A percentile compares a stretch with the other conserved stretches of the same genome.
These are phyloP conservation scores for Tinea pellionella DNA, from an alignment of 2,888 invertebrate species.

Conservation along the genomic window DNA sequence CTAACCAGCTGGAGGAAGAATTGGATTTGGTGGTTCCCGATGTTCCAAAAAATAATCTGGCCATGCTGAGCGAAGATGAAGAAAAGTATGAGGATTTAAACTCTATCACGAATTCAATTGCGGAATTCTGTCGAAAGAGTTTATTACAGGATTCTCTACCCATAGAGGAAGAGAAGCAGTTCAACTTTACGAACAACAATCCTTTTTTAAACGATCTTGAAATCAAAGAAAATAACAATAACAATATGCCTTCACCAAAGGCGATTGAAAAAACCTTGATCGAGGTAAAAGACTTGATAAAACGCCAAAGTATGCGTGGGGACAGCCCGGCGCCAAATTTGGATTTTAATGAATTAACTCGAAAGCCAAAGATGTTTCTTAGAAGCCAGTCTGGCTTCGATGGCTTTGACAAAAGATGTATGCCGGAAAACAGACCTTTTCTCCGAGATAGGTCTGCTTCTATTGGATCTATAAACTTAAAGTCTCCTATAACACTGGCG, in stretches of 20 bases:
- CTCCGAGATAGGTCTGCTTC: slow-evolving; percentile 72
- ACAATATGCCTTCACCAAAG: not conserved
- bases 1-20: too few species aligned
- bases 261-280: not conserved
- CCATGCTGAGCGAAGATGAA: slow-evolving; percentile 52
- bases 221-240: slow-evolving; percentile 18
- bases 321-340: slow-evolving; percentile 21
- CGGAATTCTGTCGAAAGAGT: slow-evolving; percentile 28
- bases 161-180: slow-evolving; percentile 11
- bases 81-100: slow-evolving; percentile 39
- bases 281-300: not conserved
- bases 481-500: slow-evolving; percentile 56
- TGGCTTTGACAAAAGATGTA: slow-evolving; percentile 20
- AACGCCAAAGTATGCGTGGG: slow-evolving; percentile 11
- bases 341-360: slow-evolving; percentile 39
- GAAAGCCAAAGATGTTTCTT: slow-evolving; percentile 24
- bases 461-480: slow-evolving; percentile 65
- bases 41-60: slow-evolving; percentile 41
- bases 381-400: slow-evolving; percentile 19
- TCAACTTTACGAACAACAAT: slow-evolving; percentile 19
- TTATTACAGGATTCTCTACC: slow-evolving; percentile 15
- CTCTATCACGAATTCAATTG: slow-evolving; percentile 34
- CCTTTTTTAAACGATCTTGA: slow-evolving; percentile 20
- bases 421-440: slow-evolving; percentile 54
- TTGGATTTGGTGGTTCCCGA: slow-evolving; percentile 25